Conservation (phyloP, 2,888 invertebrate species). For the Amiota communis region DNA sequence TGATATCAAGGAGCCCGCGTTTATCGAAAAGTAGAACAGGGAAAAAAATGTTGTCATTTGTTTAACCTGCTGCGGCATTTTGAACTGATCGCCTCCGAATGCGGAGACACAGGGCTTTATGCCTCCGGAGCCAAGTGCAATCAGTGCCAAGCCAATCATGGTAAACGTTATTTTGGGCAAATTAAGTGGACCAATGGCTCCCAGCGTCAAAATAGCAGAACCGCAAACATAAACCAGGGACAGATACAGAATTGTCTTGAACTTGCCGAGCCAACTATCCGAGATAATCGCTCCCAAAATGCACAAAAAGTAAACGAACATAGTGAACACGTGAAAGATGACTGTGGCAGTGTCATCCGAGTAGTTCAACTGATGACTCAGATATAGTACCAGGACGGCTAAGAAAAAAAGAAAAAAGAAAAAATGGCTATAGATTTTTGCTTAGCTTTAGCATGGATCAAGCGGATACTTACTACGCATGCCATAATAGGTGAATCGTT, state of each 20-base stretch:
- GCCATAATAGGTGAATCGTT: slow-evolving; percentile 82
- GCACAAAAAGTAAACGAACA: slow-evolving; percentile 84
- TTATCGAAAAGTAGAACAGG: slow-evolving; percentile 81
- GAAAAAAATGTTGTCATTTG: slow-evolving; percentile 83
- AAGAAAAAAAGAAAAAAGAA: slow-evolving; percentile 59
- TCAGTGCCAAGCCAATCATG: slow-evolving; percentile 79
- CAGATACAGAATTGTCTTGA: slow-evolving; percentile 82
- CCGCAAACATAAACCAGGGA: slow-evolving; percentile 83
- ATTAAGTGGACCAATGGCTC: slow-evolving; percentile 75
- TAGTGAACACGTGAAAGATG: slow-evolving; percentile 83
- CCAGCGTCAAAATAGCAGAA: slow-evolving; percentile 78
- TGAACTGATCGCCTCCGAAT: slow-evolving; percentile 88
- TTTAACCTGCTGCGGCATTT: slow-evolving; percentile 77
- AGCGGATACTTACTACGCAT: slow-evolving; percentile 84
- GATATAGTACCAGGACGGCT: slow-evolving; percentile 85
- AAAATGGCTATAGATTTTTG: background rate
- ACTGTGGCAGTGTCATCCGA: slow-evolving; percentile 78
- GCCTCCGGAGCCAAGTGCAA: slow-evolving; percentile 85
- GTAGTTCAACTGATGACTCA: slow-evolving; percentile 79
- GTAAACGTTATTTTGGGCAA: slow-evolving; percentile 76
- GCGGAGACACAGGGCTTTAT: slow-evolving; percentile 89
- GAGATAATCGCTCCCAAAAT: slow-evolving; percentile 85
- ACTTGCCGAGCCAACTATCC: slow-evolving; percentile 87
- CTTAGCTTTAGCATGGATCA: background rate
- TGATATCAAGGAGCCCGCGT: slow-evolving; percentile 81